Percentiles rank a stretch among this genome's conserved stretches.
Evolutionary conservation across 2,888 invertebrate genomes (phyloP).

Genomic region (Habroteleia sp.): DNA sequence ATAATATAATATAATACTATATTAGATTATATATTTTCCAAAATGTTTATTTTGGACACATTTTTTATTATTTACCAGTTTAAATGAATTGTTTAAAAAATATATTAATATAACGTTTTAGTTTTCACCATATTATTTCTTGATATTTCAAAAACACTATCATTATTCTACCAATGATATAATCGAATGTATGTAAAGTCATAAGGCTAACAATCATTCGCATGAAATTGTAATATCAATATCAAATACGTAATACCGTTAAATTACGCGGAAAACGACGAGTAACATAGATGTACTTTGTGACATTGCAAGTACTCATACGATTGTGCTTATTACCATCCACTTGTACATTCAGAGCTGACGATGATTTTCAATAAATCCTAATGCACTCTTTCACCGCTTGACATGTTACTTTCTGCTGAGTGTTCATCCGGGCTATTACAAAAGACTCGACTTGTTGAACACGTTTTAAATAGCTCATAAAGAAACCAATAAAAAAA

Average conservation of each 20-base stretch:
- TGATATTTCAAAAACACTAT: too few species aligned
- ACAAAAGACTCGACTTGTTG: conserved; percentile 59
- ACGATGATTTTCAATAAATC: conserved; percentile 61
- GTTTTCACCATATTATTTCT: too few species aligned
- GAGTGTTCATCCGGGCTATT: conserved; percentile 56
- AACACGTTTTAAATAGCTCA: conserved; percentile 60
- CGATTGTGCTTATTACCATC: conserved; percentile 48
- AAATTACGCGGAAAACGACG: conserved; percentile 5
- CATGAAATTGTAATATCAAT: conserved; percentile 40
- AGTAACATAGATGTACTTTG: conserved; percentile 40
- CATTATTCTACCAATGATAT: too few species aligned
- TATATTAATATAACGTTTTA: too few species aligned
- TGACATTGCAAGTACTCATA: conserved; percentile 37
- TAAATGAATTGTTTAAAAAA: too few species aligned
- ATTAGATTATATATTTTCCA: too few species aligned
- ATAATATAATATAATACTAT: too few species aligned
- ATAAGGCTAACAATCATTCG: conserved; percentile 12
- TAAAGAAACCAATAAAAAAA: conserved; percentile 54
- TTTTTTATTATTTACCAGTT: too few species aligned
- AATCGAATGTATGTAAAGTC: background rate
- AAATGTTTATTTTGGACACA: too few species aligned
- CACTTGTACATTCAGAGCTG: conserved; percentile 32
- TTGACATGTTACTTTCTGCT: conserved; percentile 61
- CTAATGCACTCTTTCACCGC: conserved; percentile 61
- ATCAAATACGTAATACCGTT: conserved; percentile 21